phyloP scores from a whole-genome alignment of 2,888 invertebrate genomes.

The Thalpophila matura region DNA sequence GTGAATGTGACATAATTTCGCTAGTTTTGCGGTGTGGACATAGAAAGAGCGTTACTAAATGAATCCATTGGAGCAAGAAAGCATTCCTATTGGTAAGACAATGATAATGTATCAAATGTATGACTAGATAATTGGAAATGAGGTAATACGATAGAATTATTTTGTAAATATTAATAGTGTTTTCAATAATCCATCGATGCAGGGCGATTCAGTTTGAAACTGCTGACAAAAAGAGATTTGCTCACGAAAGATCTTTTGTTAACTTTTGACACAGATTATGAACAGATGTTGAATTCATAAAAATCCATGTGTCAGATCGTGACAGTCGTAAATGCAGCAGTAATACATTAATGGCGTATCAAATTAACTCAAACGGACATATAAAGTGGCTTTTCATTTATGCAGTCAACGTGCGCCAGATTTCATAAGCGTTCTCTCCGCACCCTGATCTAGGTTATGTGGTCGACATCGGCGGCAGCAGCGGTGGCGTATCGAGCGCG shows the following conservation, averaged over 20 bases:
- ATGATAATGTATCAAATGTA: constrained; percentile 16
- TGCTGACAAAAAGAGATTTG: constrained; percentile 1
- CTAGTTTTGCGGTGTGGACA: constrained; percentile 69
- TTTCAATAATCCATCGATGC: not conserved
- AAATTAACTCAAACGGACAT: constrained; percentile 75
- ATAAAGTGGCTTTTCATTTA: constrained; percentile 84
- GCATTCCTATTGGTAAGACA: constrained; percentile 16
- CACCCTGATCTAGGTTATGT: constrained; percentile 91
- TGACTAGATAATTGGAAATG: constrained; percentile 11
- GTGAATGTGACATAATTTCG: constrained; percentile 80
- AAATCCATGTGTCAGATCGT: constrained; percentile 34
- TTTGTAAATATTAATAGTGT: not conserved
- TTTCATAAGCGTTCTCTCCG: constrained; percentile 90
- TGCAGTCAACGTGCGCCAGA: constrained; percentile 88
- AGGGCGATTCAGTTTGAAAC: not conserved
- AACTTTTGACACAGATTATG: constrained; percentile 31
- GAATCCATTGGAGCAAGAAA: constrained; percentile 28
- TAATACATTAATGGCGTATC: constrained; percentile 62
- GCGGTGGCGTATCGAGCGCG: constrained; percentile 89
- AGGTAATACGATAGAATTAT: constrained; percentile 18
- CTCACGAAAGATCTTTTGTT: constrained; percentile 15
- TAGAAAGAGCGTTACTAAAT: constrained; percentile 65
- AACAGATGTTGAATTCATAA: constrained; percentile 13
- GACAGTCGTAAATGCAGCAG: constrained; percentile 17
- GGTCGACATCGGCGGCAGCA: constrained; percentile 86